Base-by-base conservation (phyloP, 2,797 vertebrate genomes). In the Neomorphus geoffroyi region DNA sequence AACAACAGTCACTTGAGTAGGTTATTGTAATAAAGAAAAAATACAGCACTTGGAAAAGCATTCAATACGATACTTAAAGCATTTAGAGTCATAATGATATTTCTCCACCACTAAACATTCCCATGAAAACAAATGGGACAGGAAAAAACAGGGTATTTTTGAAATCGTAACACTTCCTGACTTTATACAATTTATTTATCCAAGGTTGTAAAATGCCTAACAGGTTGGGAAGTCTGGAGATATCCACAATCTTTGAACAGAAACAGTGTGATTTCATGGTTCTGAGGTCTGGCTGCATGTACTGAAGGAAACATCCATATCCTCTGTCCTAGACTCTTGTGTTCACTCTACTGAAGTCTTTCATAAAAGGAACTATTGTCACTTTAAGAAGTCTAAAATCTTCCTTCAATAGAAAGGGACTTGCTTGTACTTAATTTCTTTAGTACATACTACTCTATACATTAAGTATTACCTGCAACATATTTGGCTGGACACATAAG, bases 221-320 rank as follows among this genome's bases (percentile, higher is more conserved):
- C 11, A 89, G 77, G 58, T 58, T 93, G 66, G 81, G 62, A 74
- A 91, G 82, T 16, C 84, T 89, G 64, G 60, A 95, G 91, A 87
- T 37, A 88, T 73, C 58, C 65, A 80, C 64, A 79, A 37, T 81
- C 80, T 86, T 84, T 77, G 56, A 87, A 75, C 9, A 93, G 80
- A 84, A 94, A 77, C 28, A 79, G 45, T 56, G 61, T 80, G 37
- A 61, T 86, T 78, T 78, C 79, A 53, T 16, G 41, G 43, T 50
- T 71, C 79, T 80, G 66, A 94, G 69, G 57, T 90, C 61, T 90
- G 51, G 66, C 71, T 39, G n/a, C 41, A 35, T 5, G 17, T 41
- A 81, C 65, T 69, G 41, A 67, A 53, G 62, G 65, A 83, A 90
- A 88, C 33, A 24, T 80, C 28, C 69, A 35, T 32, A 80, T 54